Percentiles rank a stretch among this genome's conserved stretches.
phyloP scores from a whole-genome alignment of 2,113 vertebrate genomes.

The Rhinoderma darwinii region DNA sequence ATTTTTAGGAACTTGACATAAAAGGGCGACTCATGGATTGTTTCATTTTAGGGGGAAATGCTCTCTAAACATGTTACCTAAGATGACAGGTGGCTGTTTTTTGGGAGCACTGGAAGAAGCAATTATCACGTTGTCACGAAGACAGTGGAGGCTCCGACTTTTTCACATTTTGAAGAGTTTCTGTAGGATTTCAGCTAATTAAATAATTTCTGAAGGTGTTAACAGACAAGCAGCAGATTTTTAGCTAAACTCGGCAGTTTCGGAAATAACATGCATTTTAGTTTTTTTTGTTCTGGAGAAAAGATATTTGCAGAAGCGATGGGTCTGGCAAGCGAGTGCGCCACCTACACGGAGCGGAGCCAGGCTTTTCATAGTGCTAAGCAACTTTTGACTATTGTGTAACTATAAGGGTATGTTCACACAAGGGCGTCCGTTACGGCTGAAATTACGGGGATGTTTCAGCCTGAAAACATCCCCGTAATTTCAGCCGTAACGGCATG shows the following conservation, averaged over 20 bases:
- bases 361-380: not conserved
- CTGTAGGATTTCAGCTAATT: constrained; percentile 35
- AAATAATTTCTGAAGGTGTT: constrained; percentile 44
- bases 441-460: too few species aligned
- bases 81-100: constrained; percentile 50
- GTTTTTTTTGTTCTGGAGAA: not conserved
- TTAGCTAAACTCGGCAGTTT: not conserved
- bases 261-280: not conserved
- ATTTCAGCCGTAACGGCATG: too few species aligned
- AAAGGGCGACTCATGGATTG: not conserved
- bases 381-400: too few species aligned
- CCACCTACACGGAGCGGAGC: not conserved
- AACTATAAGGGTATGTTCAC: too few species aligned
- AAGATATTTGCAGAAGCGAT: not conserved
- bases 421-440: too few species aligned
- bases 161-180: constrained; percentile 20
- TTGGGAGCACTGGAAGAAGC: constrained; percentile 24
- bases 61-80: not conserved
- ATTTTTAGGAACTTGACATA: too few species aligned
- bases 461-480: too few species aligned
- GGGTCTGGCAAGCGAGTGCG: not conserved
- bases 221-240: not conserved
- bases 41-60: too few species aligned
- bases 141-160: constrained; percentile 15
- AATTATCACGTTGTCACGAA: constrained; percentile 39